Conservation (phyloP, 2,888 invertebrate species). For the Esperia sulphurella region DNA sequence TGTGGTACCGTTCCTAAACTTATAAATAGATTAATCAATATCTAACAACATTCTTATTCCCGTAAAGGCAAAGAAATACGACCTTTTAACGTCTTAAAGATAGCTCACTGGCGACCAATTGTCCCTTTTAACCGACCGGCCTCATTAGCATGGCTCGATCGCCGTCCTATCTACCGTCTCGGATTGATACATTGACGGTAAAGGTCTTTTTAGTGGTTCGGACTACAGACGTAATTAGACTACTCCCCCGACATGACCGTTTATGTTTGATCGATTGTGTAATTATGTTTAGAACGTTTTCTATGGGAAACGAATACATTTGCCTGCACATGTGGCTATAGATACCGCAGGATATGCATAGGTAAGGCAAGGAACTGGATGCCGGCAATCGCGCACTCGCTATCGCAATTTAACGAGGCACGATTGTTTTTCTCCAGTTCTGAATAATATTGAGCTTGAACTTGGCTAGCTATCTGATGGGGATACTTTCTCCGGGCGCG, state of each 20-base stretch:
- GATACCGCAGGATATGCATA: constrained; percentile 10
- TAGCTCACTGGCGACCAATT: constrained; percentile 61
- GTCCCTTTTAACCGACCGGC: constrained; percentile 60
- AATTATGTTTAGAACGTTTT: constrained; percentile 12
- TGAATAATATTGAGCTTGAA: constrained; percentile 75
- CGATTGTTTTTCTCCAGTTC: constrained; percentile 77
- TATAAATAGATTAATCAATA: constrained; percentile 50
- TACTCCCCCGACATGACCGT: constrained; percentile 32
- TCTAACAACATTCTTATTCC: constrained; percentile 49
- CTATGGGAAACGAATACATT: constrained; percentile 10
- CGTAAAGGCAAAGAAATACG: constrained; percentile 51
- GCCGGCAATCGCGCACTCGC: constrained; percentile 60
- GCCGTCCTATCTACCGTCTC: constrained; percentile 50
- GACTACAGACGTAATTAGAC: constrained; percentile 52
- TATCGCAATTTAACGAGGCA: constrained; percentile 75
- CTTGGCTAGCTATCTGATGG: constrained; percentile 57
- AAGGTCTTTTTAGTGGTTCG: constrained; percentile 52
- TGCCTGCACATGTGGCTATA: constrained; percentile 2
- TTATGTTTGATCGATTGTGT: constrained; percentile 39
- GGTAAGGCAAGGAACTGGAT: constrained; percentile 49
- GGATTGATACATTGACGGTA: constrained; percentile 69
- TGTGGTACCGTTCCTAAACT: constrained; percentile 37
- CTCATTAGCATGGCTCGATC: constrained; percentile 68
- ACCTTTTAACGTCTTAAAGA: constrained; percentile 58
- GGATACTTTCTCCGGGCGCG: constrained; percentile 65